A percentile compares a stretch with the other conserved stretches of the same genome.
These are phyloP conservation scores for Trimorus sp. DNA, from an alignment of 2,888 invertebrate species.

Conservation along the genomic window DNA sequence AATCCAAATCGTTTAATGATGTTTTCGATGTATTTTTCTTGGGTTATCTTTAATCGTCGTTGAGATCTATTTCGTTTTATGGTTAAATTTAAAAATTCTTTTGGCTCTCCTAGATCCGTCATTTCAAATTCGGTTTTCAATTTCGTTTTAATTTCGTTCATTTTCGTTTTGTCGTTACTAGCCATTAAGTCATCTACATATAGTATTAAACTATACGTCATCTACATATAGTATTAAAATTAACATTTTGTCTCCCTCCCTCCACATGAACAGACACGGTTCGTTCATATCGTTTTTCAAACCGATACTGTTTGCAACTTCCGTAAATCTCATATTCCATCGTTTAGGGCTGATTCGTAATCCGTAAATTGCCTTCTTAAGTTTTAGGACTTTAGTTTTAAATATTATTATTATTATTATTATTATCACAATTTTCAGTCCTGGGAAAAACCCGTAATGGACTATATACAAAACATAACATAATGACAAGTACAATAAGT, in stretches of 20 bases:
- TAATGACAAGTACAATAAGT: too few species aligned
- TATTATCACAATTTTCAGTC: too few species aligned
- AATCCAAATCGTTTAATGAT: neutral
- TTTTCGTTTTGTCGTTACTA: neutral
- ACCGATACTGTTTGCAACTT: neutral
- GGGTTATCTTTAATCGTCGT: neutral
- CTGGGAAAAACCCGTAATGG: too few species aligned
- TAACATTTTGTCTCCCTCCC: too few species aligned
- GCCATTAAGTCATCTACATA: neutral
- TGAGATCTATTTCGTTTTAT: neutral
- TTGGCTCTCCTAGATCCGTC: neutral
- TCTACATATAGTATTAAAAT: slow-evolving; percentile 1
- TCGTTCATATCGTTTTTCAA: too few species aligned
- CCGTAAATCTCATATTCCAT: neutral
- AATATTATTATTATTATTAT: too few species aligned
- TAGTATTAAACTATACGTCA: neutral
- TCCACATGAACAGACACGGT: too few species aligned
- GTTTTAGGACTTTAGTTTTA: too few species aligned
- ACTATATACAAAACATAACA: too few species aligned
- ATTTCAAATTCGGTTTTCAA: slow-evolving; percentile 1
- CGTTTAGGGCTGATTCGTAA: too few species aligned
- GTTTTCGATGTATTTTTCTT: neutral
- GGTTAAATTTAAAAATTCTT: slow-evolving; percentile 1
- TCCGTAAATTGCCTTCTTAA: too few species aligned
- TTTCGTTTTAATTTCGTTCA: neutral